These are phyloP conservation scores for Diuraphis noxia DNA, from an alignment of 1,140 invertebrate genomes.

Conservation along the genomic window DNA sequence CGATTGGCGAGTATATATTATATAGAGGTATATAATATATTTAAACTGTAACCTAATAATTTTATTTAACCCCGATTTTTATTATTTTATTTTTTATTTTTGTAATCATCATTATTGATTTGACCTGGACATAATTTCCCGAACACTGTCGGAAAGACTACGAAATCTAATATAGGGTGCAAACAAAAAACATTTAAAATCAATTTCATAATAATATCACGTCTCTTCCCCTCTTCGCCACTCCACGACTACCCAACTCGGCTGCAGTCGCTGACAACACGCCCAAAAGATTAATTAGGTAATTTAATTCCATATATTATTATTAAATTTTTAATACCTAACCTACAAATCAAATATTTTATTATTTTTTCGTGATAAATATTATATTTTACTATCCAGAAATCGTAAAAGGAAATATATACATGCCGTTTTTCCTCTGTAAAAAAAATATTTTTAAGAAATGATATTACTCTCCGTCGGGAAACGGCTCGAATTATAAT, in stretches of 20 bases:
- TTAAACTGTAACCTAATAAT: not conserved
- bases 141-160: not conserved
- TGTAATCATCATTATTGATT: not conserved
- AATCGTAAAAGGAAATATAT: not conserved
- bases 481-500: not conserved
- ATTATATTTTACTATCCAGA: not conserved
- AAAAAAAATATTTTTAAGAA: not conserved
- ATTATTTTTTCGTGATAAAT: not conserved
- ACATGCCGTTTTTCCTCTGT: not conserved
- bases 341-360: not conserved
- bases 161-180: not conserved
- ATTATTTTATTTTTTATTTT: not conserved
- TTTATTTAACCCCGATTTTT: not conserved
- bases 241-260: too few species aligned
- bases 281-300: not conserved
- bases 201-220: not conserved
- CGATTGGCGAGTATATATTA: too few species aligned
- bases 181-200: slow-evolving; percentile 8
- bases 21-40: too few species aligned
- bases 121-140: slow-evolving; percentile 23
- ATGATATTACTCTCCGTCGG: not conserved
- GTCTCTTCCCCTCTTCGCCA: not conserved
- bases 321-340: not conserved
- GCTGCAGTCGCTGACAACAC: not conserved
- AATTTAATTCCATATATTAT: not conserved